These are phyloP conservation scores for Vultur gryphus DNA, from an alignment of 2,797 vertebrate species.

Conservation along the genomic window DNA sequence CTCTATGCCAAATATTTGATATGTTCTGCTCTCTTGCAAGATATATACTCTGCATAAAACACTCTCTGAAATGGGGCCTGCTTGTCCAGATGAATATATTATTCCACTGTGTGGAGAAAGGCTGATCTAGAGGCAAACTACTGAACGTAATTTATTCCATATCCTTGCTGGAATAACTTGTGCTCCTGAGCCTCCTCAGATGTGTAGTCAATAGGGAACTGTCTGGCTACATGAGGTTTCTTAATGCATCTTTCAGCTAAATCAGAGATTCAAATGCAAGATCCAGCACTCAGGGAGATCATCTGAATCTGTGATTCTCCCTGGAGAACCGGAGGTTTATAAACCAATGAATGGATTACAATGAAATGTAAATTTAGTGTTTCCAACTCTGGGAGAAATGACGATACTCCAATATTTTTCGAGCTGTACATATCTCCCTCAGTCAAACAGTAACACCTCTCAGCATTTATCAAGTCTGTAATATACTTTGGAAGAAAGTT, in stretches of 20 bases:
- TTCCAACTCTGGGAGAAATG: constrained; percentile 23
- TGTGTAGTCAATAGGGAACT: constrained; percentile 53
- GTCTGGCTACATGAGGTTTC: constrained; percentile 47
- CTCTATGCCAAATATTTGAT: constrained; percentile 44
- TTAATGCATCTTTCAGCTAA: constrained; percentile 63
- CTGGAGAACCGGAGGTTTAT: constrained; percentile 44
- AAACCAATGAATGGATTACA: constrained; percentile 66
- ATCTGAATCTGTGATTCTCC: constrained; percentile 51
- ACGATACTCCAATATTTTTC: constrained; percentile 22
- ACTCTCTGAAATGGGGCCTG: constrained; percentile 16
- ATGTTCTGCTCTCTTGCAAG: constrained; percentile 19
- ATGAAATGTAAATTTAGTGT: constrained; percentile 15
- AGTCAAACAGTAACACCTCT: background rate
- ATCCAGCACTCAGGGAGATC: constrained; percentile 45
- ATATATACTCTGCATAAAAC: constrained; percentile 18
- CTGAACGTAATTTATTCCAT: constrained; percentile 43
- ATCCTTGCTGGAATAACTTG: constrained; percentile 54
- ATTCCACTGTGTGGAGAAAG: constrained; percentile 37
- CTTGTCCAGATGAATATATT: constrained; percentile 45
- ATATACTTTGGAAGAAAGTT: background rate
- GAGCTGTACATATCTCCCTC: background rate
- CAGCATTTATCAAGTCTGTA: background rate
- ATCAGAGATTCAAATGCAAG: constrained; percentile 59
- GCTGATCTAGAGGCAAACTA: constrained; percentile 57
- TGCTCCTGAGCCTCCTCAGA: constrained; percentile 37